A percentile compares a stretch with the other conserved stretches of the same genome.
Evolutionary conservation across 2,888 invertebrate species (phyloP).

Genomic region (Calephelis perditalis): DNA sequence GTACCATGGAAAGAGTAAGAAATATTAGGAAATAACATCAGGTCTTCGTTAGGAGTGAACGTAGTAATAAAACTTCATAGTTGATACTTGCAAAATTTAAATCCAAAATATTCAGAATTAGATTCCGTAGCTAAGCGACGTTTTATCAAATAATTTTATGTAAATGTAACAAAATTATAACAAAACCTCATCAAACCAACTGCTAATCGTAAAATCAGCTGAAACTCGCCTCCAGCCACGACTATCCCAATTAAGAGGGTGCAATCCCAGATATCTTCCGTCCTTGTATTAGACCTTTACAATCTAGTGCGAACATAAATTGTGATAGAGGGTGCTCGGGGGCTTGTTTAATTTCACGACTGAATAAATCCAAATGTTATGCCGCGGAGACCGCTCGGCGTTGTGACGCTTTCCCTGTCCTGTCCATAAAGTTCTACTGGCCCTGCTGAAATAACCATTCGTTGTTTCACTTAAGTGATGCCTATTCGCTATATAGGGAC

Average conservation of each 20-base stretch:
- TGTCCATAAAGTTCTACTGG: constrained; percentile 56
- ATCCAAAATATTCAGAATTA: neutral
- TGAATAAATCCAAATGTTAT: constrained; percentile 75
- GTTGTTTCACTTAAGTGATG: constrained; percentile 21
- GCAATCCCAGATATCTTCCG: constrained; percentile 48
- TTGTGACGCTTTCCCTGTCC: constrained; percentile 51
- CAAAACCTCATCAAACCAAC: neutral
- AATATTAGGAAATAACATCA: too few species aligned
- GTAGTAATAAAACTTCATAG: too few species aligned
- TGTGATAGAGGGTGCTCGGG: constrained; percentile 64
- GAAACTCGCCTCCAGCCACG: constrained; percentile 49
- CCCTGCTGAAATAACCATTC: constrained; percentile 35
- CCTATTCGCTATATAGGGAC: constrained; percentile 8
- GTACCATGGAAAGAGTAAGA: too few species aligned
- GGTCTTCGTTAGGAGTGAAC: too few species aligned
- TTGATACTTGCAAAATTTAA: too few species aligned
- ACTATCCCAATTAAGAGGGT: constrained; percentile 60
- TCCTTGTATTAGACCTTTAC: constrained; percentile 48
- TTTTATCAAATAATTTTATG: constrained; percentile 8
- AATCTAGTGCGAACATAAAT: constrained; percentile 74
- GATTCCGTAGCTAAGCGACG: neutral
- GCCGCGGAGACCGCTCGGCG: constrained; percentile 46
- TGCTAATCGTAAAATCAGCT: constrained; percentile 19
- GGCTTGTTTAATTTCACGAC: constrained; percentile 75
- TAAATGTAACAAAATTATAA: constrained; percentile 9